Evolutionary conservation across 1,140 invertebrate species (phyloP).

Genomic region (Proales similis): DNA sequence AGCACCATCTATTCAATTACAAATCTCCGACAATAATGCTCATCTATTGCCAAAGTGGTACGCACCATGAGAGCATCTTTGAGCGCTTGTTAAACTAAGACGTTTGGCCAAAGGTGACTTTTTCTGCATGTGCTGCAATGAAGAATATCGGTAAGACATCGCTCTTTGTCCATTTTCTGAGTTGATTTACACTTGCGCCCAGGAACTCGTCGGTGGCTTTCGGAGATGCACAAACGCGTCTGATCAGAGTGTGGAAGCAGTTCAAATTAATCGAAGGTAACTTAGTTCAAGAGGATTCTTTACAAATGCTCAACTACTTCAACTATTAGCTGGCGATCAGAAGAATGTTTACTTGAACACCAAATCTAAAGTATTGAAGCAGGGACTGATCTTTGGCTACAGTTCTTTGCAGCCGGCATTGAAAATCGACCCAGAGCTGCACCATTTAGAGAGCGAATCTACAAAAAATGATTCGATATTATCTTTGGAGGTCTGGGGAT

Average conservation of each 20-base stretch:
- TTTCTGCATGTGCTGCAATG: conserved; percentile 33
- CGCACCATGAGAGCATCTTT: no score
- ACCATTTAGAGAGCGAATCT: conserved; percentile 19
- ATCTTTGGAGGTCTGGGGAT: conserved; percentile 18
- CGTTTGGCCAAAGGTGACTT: no score
- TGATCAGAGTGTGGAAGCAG: conserved; percentile 30
- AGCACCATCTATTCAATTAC: conserved; percentile 31
- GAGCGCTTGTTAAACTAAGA: no score
- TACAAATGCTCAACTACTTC: not conserved
- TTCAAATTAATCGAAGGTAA: conserved; percentile 25
- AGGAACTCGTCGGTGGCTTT: conserved; percentile 26
- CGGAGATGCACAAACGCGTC: conserved; percentile 5
- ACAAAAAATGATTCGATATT: conserved; percentile 34
- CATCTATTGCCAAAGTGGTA: conserved; percentile 32
- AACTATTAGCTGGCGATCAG: not conserved
- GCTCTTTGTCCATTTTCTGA: not conserved
- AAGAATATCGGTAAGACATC: conserved; percentile 17
- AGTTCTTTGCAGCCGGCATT: conserved; percentile 6
- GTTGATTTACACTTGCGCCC: not conserved
- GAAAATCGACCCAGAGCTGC: conserved; percentile 17
- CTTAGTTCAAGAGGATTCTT: not conserved
- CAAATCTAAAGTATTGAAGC: conserved; percentile 16
- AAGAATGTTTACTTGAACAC: conserved; percentile 37
- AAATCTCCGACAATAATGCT: conserved; percentile 27
- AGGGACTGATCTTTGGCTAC: conserved; percentile 26